Percentiles rank a stretch among this genome's conserved stretches.
Conservation (phyloP, 2,888 invertebrate genomes). For the Caenorhabditis sp. region DNA sequence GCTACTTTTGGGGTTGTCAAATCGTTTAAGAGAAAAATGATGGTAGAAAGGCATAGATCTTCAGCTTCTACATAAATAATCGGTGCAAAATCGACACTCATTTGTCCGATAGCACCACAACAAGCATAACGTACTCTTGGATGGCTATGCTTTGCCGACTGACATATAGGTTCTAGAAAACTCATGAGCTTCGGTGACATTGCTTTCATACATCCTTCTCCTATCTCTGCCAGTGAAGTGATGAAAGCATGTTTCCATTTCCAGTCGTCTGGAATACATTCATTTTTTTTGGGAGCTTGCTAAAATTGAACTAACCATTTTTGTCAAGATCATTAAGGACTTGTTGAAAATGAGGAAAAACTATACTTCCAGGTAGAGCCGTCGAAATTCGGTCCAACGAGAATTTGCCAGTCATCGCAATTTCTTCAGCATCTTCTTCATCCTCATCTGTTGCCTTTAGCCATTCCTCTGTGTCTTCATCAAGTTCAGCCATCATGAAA, state of each 20-base stretch:
- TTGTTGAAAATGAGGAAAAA: conserved; percentile 79
- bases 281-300: neutral
- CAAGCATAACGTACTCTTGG: conserved; percentile 93
- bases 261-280: conserved; percentile 72
- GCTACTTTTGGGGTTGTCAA: conserved; percentile 90
- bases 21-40: conserved; percentile 87
- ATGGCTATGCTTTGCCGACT: conserved; percentile 74
- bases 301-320: conserved; percentile 3
- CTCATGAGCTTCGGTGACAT: conserved; percentile 88
- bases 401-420: conserved; percentile 90
- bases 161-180: neutral
- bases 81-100: conserved; percentile 98
- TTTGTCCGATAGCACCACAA: conserved; percentile 97
- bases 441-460: conserved; percentile 81
- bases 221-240: conserved; percentile 97
- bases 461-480: conserved; percentile 91
- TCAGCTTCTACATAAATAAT: conserved; percentile 96
- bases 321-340: conserved; percentile 7
- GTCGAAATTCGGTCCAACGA: conserved; percentile 96
- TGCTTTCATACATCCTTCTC: conserved; percentile 97
- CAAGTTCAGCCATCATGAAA: conserved; percentile 92
- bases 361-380: conserved; percentile 89
- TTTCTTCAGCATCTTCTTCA: conserved; percentile 82
- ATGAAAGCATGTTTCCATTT: conserved; percentile 84
- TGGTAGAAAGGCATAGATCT: conserved; percentile 80